Percentiles rank a stretch among this genome's conserved stretches.
Conservation (phyloP, 1,140 invertebrate species). For the Oryctes rhinoceros region DNA sequence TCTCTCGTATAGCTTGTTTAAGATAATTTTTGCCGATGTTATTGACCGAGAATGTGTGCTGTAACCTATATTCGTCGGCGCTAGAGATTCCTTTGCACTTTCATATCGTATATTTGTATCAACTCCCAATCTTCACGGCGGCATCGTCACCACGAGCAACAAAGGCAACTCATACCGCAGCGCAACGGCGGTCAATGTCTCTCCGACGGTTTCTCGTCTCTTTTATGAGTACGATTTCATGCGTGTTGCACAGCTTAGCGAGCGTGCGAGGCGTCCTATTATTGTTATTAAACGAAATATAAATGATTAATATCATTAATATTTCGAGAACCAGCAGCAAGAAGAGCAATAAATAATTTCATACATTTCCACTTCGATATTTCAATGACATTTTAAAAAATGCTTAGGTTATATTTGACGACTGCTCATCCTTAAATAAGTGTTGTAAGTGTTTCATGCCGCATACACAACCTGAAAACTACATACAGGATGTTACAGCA, state of each 20-base stretch:
- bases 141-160: neutral
- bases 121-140: constrained; percentile 34
- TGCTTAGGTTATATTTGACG: too few relatives aligned
- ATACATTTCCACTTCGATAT: too few relatives aligned
- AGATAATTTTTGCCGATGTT: constrained; percentile 44
- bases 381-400: too few relatives aligned
- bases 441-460: too few relatives aligned
- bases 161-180: neutral
- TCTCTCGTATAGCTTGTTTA: constrained; percentile 46
- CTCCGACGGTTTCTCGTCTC: neutral
- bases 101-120: constrained; percentile 47
- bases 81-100: constrained; percentile 52
- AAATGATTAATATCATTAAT: too few relatives aligned
- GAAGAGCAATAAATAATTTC: too few relatives aligned
- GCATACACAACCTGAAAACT: too few relatives aligned
- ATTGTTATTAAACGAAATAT: neutral
- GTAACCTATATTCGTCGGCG: constrained; percentile 51
- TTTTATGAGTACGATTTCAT: neutral
- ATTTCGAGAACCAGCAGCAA: too few relatives aligned
- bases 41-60: constrained; percentile 54
- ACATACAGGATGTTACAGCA: too few relatives aligned
- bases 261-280: neutral
- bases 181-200: constrained; percentile 20
- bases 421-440: too few relatives aligned
- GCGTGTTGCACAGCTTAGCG: neutral